phyloP scores from a whole-genome alignment of 1,140 invertebrate species.

The Ceratina australensis region DNA sequence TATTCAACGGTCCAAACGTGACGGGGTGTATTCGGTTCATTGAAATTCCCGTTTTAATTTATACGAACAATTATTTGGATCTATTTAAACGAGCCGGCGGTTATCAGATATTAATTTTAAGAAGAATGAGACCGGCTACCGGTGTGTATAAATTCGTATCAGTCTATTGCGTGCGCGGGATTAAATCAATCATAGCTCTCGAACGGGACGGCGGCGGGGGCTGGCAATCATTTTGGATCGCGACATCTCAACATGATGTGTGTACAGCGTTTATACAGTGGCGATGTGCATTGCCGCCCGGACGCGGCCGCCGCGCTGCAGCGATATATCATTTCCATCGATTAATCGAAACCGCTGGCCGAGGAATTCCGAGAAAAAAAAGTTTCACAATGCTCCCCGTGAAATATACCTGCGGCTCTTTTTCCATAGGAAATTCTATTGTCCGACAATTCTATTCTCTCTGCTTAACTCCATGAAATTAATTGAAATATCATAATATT shows the following conservation, averaged over 20 bases:
- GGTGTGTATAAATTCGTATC: background rate
- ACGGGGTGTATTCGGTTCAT: background rate
- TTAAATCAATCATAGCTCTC: conserved; percentile 38
- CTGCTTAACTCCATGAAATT: too few relatives aligned
- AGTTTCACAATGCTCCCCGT: background rate
- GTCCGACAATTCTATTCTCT: too few relatives aligned
- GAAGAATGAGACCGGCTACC: background rate
- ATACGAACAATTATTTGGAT: background rate
- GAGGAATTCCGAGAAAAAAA: conserved; percentile 7
- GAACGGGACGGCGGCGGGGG: conserved; percentile 2
- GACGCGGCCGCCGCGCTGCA: background rate
- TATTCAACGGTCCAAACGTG: background rate
- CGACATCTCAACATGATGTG: conserved; percentile 38
- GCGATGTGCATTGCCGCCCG: conserved; percentile 20
- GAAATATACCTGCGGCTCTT: background rate
- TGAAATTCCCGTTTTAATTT: background rate
- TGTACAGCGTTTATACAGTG: conserved; percentile 38
- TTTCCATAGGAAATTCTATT: background rate
- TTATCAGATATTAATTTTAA: background rate
- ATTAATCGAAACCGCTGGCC: conserved; percentile 13
- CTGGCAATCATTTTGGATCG: conserved; percentile 27
- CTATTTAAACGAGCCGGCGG: too few relatives aligned
- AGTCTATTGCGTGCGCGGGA: background rate
- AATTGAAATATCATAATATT: too few relatives aligned
- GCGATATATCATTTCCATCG: conserved; percentile 38